Evolutionary conservation across 2,797 vertebrate genomes (phyloP).

Genomic region (Ptychobarbus kaznakovi): DNA sequence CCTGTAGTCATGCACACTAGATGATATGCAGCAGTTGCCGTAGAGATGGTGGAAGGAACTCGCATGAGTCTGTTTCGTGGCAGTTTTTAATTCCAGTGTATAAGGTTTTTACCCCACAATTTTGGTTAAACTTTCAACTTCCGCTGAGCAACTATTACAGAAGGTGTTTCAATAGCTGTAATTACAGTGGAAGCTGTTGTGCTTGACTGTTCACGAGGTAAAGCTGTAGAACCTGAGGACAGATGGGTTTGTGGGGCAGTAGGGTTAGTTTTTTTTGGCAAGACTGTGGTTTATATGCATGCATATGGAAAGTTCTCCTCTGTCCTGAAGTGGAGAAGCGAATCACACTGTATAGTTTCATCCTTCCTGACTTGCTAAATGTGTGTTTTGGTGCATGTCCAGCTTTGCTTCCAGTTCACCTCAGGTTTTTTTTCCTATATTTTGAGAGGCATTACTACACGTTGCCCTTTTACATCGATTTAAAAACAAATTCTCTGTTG

Average conservation of each 20-base stretch:
- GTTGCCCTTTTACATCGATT: conserved; percentile 32
- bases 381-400: conserved; percentile 17
- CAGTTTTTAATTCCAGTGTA: conserved; percentile 64
- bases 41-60: conserved; percentile 54
- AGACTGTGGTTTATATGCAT: conserved; percentile 41
- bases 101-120: conserved; percentile 47
- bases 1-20: conserved; percentile 45
- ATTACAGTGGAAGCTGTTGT: conserved; percentile 44
- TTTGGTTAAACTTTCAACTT: conserved; percentile 60
- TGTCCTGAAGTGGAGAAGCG: not conserved
- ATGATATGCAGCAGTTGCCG: conserved; percentile 62
- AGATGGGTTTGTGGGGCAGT: conserved; percentile 38
- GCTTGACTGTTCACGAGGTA: conserved; percentile 52
- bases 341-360: not conserved
- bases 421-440: not conserved
- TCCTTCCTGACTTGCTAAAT: conserved; percentile 5
- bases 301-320: not conserved
- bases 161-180: conserved; percentile 34
- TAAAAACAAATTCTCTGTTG: conserved; percentile 30
- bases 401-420: conserved; percentile 28
- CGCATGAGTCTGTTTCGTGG: conserved; percentile 52
- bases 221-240: conserved; percentile 53
- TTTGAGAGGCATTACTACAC: conserved; percentile 19
- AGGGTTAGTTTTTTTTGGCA: conserved; percentile 45
- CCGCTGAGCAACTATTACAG: not conserved